phyloP scores from a whole-genome alignment of 1,140 invertebrate genomes.

The Palaemon carinicauda region DNA sequence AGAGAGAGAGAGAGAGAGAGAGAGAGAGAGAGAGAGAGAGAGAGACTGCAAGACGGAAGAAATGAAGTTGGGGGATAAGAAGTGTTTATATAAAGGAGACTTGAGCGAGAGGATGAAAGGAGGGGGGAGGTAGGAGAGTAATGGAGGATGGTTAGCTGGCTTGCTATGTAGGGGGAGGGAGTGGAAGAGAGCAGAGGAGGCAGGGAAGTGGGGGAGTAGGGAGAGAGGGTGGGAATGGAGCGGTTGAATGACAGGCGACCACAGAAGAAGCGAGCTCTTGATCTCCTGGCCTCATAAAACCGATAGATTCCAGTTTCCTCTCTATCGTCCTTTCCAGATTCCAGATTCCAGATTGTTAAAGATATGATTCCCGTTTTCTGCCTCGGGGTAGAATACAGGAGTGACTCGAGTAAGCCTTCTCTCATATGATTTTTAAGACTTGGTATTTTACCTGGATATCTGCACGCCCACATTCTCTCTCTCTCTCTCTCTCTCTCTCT shows the following conservation, averaged over 20 bases:
- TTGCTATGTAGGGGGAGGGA: neutral
- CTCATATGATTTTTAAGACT: neutral
- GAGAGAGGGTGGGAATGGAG: neutral
- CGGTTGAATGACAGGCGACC: too few species aligned
- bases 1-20: too few species aligned
- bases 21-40: neutral
- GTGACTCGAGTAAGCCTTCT: too few species aligned
- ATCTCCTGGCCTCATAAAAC: neutral
- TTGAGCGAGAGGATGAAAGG: too few species aligned
- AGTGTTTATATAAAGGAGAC: too few species aligned
- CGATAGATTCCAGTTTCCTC: too few species aligned
- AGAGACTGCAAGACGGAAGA: too few species aligned
- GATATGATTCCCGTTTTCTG: too few species aligned
- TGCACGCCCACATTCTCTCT: neutral
- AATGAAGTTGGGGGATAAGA: neutral
- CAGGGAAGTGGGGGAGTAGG: neutral
- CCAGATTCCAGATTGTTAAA: too few species aligned
- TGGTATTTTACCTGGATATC: neutral
- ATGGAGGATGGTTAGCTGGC: too few species aligned
- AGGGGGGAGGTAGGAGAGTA: neutral
- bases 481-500: neutral
- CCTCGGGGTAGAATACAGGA: too few species aligned
- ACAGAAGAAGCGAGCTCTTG: neutral
- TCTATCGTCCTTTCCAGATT: too few species aligned
- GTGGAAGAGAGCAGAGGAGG: neutral